A percentile compares a stretch with the other conserved stretches of the same genome.
These are phyloP conservation scores for Macropis europaea DNA, from an alignment of 2,888 invertebrate genomes.

Conservation along the genomic window DNA sequence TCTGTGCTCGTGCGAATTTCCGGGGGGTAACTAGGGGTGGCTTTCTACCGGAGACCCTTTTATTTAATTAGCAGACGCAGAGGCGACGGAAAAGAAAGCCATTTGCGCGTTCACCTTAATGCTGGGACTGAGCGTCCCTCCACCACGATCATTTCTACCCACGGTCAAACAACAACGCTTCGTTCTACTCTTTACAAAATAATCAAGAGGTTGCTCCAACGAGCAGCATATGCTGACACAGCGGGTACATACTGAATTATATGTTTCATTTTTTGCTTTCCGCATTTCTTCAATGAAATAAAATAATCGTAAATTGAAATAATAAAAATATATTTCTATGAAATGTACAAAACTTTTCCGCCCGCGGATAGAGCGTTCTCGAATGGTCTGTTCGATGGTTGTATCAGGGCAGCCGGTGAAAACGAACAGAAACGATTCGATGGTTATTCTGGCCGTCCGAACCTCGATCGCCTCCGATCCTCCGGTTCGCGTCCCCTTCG, in stretches of 20 bases:
- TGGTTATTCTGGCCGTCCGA: background rate
- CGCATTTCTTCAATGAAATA: too few relatives aligned
- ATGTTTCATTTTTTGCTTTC: too few relatives aligned
- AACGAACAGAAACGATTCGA: conserved; percentile 24
- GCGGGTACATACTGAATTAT: too few relatives aligned
- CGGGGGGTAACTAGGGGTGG: background rate
- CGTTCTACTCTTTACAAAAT: too few relatives aligned
- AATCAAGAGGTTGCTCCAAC: too few relatives aligned
- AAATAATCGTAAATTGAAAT: too few relatives aligned
- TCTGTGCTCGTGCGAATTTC: conserved; percentile 12
- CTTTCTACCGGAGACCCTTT: conserved; percentile 41
- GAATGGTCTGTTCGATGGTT: background rate
- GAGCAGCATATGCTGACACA: too few relatives aligned
- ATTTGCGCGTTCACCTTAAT: conserved; percentile 43
- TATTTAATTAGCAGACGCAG: conserved; percentile 59
- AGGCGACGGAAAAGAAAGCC: conserved; percentile 41
- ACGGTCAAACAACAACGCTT: too few relatives aligned
- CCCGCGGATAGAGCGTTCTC: background rate
- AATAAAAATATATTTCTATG: conserved; percentile 24
- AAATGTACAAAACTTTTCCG: conserved; percentile 12
- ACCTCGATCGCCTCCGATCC: conserved; percentile 19
- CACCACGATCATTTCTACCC: too few relatives aligned
- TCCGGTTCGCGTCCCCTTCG: background rate
- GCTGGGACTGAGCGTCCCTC: background rate
- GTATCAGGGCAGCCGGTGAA: conserved; percentile 18